A percentile compares a stretch with the other conserved stretches of the same genome.
phyloP scores from a whole-genome alignment of 2,888 invertebrate genomes.

The Nemotelus nigrinus region DNA sequence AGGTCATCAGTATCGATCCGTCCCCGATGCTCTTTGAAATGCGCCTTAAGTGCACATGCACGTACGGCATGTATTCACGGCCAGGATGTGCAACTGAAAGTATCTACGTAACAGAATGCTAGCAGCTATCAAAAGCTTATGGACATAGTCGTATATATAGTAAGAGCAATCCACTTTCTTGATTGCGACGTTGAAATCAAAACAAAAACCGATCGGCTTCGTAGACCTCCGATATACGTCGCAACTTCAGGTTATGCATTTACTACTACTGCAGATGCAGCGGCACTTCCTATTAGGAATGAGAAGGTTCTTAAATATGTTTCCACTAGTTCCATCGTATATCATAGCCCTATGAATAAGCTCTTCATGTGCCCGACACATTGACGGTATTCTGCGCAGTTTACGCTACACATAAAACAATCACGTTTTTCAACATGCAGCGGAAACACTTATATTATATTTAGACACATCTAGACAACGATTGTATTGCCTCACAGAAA shows the following conservation, averaged over 20 bases:
- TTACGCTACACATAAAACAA: background rate
- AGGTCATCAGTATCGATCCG: slow-evolving; percentile 41
- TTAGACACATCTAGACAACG: too few relatives aligned
- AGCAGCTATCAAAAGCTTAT: background rate
- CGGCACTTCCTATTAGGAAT: background rate
- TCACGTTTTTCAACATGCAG: background rate
- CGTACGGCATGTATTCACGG: background rate
- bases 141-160: background rate
- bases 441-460: background rate
- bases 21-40: background rate
- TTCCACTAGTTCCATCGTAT: too few relatives aligned
- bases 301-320: too few relatives aligned
- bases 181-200: background rate
- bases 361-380: background rate
- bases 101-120: background rate
- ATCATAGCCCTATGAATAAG: too few relatives aligned
- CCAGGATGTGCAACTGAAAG: slow-evolving; percentile 5
- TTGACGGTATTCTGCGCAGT: background rate
- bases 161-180: background rate
- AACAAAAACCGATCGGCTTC: too few relatives aligned
- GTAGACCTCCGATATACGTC: too few relatives aligned
- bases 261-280: background rate
- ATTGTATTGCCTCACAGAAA: too few relatives aligned
- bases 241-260: too few relatives aligned
- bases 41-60: slow-evolving; percentile 17